Conservation (phyloP, 2,113 vertebrate genomes). For the Scartelaos histophorus region DNA sequence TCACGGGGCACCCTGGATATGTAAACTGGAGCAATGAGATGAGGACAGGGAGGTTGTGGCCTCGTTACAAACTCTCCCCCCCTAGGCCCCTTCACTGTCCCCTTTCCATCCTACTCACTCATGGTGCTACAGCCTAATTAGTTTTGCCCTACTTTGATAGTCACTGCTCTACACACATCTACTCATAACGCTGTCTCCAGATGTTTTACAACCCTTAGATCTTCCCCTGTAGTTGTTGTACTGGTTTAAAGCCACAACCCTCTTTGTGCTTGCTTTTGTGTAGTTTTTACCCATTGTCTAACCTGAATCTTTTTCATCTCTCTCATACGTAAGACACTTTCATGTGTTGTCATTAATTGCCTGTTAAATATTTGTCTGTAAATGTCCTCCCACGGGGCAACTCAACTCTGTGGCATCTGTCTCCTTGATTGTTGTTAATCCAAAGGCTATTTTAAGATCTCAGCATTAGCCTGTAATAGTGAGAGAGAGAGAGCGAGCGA, state of each 20-base stretch:
- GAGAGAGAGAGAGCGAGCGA: constrained; percentile 36
- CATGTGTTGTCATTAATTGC: constrained; percentile 41
- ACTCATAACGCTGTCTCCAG: constrained; percentile 38
- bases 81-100: constrained; percentile 68
- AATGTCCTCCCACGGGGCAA: constrained; percentile 33
- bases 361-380: constrained; percentile 49
- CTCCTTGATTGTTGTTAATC: constrained; percentile 68
- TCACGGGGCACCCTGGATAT: constrained; percentile 39
- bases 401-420: constrained; percentile 62
- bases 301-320: background rate
- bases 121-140: constrained; percentile 74
- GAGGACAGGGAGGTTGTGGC: constrained; percentile 66
- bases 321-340: background rate
- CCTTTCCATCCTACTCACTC: constrained; percentile 63
- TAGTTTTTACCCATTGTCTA: background rate
- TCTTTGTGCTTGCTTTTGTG: background rate
- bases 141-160: constrained; percentile 78
- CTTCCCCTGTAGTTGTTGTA: background rate
- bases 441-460: constrained; percentile 69
- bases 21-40: constrained; percentile 64
- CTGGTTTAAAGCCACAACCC: background rate
- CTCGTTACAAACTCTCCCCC: constrained; percentile 66
- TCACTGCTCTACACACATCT: constrained; percentile 48
- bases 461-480: constrained; percentile 31
- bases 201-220: background rate